phyloP scores from a whole-genome alignment of 1,140 invertebrate species.

The Drosophila melanica region DNA sequence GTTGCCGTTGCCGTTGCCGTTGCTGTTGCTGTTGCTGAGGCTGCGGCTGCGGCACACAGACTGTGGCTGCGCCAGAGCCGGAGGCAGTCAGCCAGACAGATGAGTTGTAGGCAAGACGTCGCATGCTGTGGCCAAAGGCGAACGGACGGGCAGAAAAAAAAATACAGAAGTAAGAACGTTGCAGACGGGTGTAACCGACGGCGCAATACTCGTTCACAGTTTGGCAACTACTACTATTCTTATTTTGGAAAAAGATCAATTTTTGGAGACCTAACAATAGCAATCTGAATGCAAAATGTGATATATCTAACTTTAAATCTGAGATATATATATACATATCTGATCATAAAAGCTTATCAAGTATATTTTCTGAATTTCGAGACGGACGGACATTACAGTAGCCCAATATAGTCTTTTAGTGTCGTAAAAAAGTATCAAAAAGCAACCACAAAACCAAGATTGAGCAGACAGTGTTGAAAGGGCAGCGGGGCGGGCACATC shows the following conservation, averaged over 20 bases:
- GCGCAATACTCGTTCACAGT: background rate
- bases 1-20: conserved; percentile 1
- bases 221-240: too few species aligned
- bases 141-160: conserved; percentile 29
- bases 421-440: background rate
- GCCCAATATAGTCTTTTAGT: too few species aligned
- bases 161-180: background rate
- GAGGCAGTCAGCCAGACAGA: conserved; percentile 30
- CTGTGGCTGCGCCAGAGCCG: background rate
- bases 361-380: too few species aligned
- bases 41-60: conserved; percentile 2
- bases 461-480: background rate
- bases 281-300: too few species aligned
- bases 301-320: too few species aligned
- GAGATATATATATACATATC: too few species aligned
- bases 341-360: too few species aligned
- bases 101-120: conserved; percentile 21
- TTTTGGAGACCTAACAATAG: too few species aligned
- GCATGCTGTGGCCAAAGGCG: conserved; percentile 50
- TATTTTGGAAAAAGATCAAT: too few species aligned
- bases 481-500: background rate
- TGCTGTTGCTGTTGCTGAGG: background rate
- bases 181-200: too few species aligned
- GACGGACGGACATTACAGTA: too few species aligned
- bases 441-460: conserved; percentile 9